Evolutionary conservation across 2,113 vertebrate species (phyloP).

Genomic region (Pitta sordida): DNA sequence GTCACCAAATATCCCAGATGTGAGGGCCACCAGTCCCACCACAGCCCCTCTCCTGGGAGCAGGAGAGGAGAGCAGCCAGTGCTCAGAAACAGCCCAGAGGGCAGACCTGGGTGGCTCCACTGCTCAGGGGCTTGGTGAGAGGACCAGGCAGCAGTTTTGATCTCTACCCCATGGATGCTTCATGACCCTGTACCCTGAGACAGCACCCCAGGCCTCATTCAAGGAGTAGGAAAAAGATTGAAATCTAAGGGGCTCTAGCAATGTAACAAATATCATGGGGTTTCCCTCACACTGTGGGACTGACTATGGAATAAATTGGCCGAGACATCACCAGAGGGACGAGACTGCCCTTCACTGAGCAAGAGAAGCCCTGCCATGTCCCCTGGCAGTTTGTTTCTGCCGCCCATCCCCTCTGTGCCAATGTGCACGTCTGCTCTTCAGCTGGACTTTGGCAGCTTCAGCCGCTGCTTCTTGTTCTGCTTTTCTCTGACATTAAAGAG

Average conservation of each 20-base stretch:
- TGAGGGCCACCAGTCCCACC: background rate
- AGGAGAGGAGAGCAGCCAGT: background rate
- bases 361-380: background rate
- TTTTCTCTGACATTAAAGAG: background rate
- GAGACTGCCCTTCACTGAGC: background rate
- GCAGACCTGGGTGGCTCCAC: background rate
- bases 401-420: background rate
- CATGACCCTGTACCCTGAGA: background rate
- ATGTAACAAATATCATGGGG: background rate
- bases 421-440: accelerated
- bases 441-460: background rate
- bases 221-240: background rate
- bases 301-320: background rate
- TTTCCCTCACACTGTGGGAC: background rate
- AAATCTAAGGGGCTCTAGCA: background rate
- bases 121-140: background rate
- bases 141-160: background rate
- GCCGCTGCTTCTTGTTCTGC: background rate
- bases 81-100: accelerated
- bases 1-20: background rate
- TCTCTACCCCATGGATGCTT: background rate
- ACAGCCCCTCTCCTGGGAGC: background rate
- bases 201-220: background rate
- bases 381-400: background rate
- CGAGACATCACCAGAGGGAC: background rate